Conservation (phyloP, 2,113 vertebrate species). For the Oreochromis tanganicae region DNA sequence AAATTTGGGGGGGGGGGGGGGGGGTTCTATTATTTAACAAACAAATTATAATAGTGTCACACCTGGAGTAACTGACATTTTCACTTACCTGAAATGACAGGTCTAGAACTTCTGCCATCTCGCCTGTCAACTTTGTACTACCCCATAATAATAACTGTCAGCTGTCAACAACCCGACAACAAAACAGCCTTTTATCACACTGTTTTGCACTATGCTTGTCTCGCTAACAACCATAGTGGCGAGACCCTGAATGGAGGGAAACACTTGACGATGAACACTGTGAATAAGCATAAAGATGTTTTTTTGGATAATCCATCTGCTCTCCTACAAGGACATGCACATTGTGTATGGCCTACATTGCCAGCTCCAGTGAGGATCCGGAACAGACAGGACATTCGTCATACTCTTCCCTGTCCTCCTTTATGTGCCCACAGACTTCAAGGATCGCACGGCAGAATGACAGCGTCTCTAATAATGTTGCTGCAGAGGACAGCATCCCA, state of each 20-base stretch:
- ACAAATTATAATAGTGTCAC: background rate
- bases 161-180: constrained; percentile 7
- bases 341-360: constrained; percentile 33
- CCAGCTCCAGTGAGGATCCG: constrained; percentile 23
- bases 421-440: constrained; percentile 29
- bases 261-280: constrained; percentile 1
- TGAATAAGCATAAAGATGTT: background rate
- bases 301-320: background rate
- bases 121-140: constrained; percentile 15
- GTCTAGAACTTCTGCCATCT: constrained; percentile 6
- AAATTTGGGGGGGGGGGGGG: too few relatives aligned
- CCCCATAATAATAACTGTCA: constrained; percentile 5
- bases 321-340: background rate
- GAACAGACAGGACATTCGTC: constrained; percentile 47
- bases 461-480: constrained; percentile 26
- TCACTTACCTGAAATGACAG: background rate
- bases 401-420: constrained; percentile 42
- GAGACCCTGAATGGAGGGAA: background rate
- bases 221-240: background rate
- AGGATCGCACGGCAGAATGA: constrained; percentile 25
- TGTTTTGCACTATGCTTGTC: background rate
- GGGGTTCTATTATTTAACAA: background rate
- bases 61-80: constrained; percentile 1
- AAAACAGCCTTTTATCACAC: constrained; percentile 7
- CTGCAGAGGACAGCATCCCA: constrained; percentile 16